A percentile compares a stretch with the other conserved stretches of the same genome.
phyloP scores from a whole-genome alignment of 2,797 vertebrate species.

The Xenopus petersii region DNA sequence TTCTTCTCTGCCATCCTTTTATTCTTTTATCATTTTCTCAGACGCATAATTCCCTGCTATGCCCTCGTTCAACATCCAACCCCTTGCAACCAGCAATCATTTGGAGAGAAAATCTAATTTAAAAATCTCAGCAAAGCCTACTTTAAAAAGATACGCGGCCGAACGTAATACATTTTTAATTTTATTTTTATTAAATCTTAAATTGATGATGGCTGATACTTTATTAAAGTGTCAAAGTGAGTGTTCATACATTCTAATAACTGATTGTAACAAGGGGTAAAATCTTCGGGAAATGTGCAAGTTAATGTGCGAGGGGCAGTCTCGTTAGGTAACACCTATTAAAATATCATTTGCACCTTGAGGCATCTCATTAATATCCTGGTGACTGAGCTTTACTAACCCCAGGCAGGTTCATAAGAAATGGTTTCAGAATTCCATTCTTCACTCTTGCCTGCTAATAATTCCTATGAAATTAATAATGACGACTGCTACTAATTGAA shows the following conservation, averaged over 20 bases:
- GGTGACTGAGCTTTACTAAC: conserved; percentile 76
- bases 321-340: conserved; percentile 95
- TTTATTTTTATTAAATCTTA: conserved; percentile 72
- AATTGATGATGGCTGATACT: conserved; percentile 75
- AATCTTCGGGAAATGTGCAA: conserved; percentile 60
- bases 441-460: conserved; percentile 64
- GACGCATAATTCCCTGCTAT: conserved; percentile 30
- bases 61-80: conserved; percentile 26
- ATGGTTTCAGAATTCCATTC: conserved; percentile 71
- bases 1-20: conserved; percentile 14
- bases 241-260: conserved; percentile 77
- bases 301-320: conserved; percentile 64
- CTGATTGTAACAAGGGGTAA: conserved; percentile 72
- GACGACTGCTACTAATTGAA: conserved; percentile 67
- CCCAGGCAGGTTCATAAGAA: conserved; percentile 71
- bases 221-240: conserved; percentile 73
- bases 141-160: conserved; percentile 55
- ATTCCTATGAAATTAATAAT: conserved; percentile 80
- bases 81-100: conserved; percentile 35
- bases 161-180: conserved; percentile 72
- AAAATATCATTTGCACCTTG: conserved; percentile 95
- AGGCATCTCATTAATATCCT: conserved; percentile 97
- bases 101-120: conserved; percentile 39
- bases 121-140: conserved; percentile 35
- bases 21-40: conserved; percentile 15